phyloP scores from a whole-genome alignment of 2,113 vertebrate species.

The Dascyllus trimaculatus region DNA sequence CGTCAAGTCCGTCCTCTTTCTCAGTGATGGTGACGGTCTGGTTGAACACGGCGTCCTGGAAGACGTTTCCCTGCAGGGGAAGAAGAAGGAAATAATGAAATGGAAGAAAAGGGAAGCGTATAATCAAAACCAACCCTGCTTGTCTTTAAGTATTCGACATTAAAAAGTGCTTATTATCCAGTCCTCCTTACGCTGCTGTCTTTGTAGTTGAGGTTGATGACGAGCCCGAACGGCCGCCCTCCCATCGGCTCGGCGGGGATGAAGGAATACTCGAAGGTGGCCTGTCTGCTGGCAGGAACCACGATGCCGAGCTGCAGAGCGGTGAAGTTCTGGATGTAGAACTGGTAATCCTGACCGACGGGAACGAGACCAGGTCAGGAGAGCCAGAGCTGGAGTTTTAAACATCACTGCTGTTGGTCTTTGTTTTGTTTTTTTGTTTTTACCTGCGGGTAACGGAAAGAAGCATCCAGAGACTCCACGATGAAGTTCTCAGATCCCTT shows the following conservation, averaged over 20 bases:
- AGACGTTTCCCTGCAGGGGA: conserved; percentile 89
- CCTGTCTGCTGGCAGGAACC: conserved; percentile 92
- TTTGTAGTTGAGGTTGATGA: conserved; percentile 98
- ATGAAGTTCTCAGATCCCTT: conserved; percentile 94
- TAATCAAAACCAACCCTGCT: too few relatives aligned
- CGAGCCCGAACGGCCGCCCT: conserved; percentile 94
- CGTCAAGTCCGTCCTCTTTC: conserved; percentile 94
- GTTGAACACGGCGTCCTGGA: conserved; percentile 99
- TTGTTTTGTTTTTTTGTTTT: fast-evolving
- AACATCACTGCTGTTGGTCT: not conserved
- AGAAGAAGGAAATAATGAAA: not conserved
- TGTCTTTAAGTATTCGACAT: not conserved
- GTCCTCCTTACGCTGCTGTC: conserved; percentile 87
- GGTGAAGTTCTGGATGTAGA: conserved; percentile 99
- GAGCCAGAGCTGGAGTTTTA: not conserved
- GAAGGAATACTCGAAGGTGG: conserved; percentile 98
- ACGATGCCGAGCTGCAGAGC: conserved; percentile 92
- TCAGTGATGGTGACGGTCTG: conserved; percentile 98
- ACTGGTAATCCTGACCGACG: conserved; percentile 91
- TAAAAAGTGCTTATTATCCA: not conserved
- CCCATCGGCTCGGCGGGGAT: conserved; percentile 99
- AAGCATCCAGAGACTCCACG: conserved; percentile 95
- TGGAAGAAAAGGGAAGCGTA: too few relatives aligned
- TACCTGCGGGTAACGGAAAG: conserved; percentile 96
- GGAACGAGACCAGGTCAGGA: not conserved